Base-by-base conservation (phyloP, 1,140 invertebrate genomes). In the Rhopalosiphum padi region DNA sequence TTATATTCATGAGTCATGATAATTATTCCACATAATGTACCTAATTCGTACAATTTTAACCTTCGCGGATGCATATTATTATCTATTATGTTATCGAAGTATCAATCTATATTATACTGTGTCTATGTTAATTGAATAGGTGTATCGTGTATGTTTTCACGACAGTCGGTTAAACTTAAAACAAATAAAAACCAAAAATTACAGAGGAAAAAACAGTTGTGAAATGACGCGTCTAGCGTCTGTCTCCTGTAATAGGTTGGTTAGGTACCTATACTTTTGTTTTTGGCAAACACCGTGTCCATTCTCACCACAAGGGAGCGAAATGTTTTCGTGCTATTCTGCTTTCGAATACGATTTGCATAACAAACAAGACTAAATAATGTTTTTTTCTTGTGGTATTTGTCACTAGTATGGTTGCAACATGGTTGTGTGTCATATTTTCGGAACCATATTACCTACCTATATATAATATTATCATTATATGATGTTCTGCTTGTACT, bases 181-280 rank as follows among this genome's bases (percentile, higher is more conserved):
- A 90, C 89, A 90, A 90, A 90, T 90, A 90, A 60, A 68, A 68
- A n/a, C 89, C 89, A 90, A 90, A 90, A 68, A 90, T 68, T 90
- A 90, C 23, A 43, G 41, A 60, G 30, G 22, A 35, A 30, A 60
- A 30, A 46, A 22, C n/a, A 21, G 55, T 55, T 60, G 88, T 90
- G 37, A 90, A 43, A 68, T 25, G 89, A n/a, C 89, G n/a, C 55
- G 53, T 68, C 60, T 90, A 90, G 41, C 89, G 53, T 68, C 43
- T 90, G 88, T 89, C 51, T 43, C 9, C 0, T 48, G n/a, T 46
- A 46, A 25, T 18, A 77, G 30, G 15, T 77, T n/a, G 60, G 46
- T 46, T 77, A 68, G 60, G 46, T 46, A 51, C 30, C 4, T 18
- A 53, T 60, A 60, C 55, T 90, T 90, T 90, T 90, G 53, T 90